Base-by-base conservation (phyloP, 2,888 invertebrate genomes). In the Drosophila mercatorum region DNA sequence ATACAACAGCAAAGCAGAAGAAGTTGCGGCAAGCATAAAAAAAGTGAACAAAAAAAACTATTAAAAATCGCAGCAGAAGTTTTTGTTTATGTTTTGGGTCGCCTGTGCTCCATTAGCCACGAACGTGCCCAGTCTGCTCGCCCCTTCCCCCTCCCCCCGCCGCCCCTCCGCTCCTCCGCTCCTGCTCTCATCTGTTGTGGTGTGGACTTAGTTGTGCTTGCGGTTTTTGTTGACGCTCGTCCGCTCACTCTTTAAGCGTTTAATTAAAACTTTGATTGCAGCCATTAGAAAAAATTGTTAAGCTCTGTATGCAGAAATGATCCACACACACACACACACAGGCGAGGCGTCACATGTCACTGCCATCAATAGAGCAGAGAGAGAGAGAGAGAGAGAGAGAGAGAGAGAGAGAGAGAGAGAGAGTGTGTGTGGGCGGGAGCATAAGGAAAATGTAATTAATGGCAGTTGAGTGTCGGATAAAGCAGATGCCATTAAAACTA, bases 181-280 rank as follows among this genome's bases (percentile, higher is more conserved):
- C 22, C 61, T 52, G 6, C 5, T 3, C 28, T 28, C 28, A 10
- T 22, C 31, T 51, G 49, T 31, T 34, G 17, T 28, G n/a, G 36
- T 40, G 56, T 70, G 75, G 69, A 67, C 61, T 81, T 76, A 78
- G 83, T 74, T 87, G 60, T 66, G 68, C 71, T 64, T 75, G 72
- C 53, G 38, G 44, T 46, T 47, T 40, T 63, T 71, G 31, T 58
- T 38, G 41, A n/a, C 52, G 63, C 74, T 57, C 53, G 58, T 63
- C 52, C 68, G 58, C 53, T 14, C 58, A 70, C 77, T 77, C 79
- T 87, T 83, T 49, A 87, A 87, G 87, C 74, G 68, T 81, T 84
- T 81, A 84, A 83, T 83, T 83, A 87, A 83, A 83, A 83, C 79
- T 87, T 83, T 83, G 83, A 87, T 87, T 83, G 88, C 77, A 52